Conservation (phyloP, 1,140 invertebrate genomes). For the Drosophila murphyi region DNA sequence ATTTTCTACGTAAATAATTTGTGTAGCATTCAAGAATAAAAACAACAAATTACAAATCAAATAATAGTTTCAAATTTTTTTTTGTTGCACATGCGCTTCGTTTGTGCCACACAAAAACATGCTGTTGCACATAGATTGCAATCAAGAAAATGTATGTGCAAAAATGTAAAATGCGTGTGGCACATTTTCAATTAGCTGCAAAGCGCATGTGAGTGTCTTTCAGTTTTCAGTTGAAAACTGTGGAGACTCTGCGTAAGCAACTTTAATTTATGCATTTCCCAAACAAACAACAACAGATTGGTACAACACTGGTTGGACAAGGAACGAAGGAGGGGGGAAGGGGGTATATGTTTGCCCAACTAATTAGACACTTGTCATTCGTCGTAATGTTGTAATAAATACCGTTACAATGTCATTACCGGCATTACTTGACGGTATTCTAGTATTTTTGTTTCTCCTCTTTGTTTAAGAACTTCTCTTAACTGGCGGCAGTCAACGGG, state of each 20-base stretch:
- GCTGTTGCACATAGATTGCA: slow-evolving; percentile 39
- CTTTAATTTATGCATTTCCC: slow-evolving; percentile 38
- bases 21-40: slow-evolving; percentile 40
- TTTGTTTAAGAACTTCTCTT: slow-evolving; percentile 30
- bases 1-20: slow-evolving; percentile 54
- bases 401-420: slow-evolving; percentile 82
- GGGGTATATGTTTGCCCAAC: slow-evolving; percentile 60
- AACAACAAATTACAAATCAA: slow-evolving; percentile 18
- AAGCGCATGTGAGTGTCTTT: not conserved
- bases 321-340: not conserved
- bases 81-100: not conserved
- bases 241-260: slow-evolving; percentile 10
- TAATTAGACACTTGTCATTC: slow-evolving; percentile 81
- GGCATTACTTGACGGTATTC: slow-evolving; percentile 71
- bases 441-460: slow-evolving; percentile 11
- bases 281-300: slow-evolving; percentile 26
- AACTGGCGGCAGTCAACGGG: slow-evolving; percentile 42
- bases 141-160: slow-evolving; percentile 19
- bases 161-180: slow-evolving; percentile 15
- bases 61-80: slow-evolving; percentile 27
- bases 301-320: not conserved
- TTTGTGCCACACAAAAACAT: slow-evolving; percentile 5
- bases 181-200: slow-evolving; percentile 25
- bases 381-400: slow-evolving; percentile 80
- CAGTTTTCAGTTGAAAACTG: not conserved